Evolutionary conservation across 2,888 invertebrate species (phyloP).

Genomic region (Lathronympha strigana): DNA sequence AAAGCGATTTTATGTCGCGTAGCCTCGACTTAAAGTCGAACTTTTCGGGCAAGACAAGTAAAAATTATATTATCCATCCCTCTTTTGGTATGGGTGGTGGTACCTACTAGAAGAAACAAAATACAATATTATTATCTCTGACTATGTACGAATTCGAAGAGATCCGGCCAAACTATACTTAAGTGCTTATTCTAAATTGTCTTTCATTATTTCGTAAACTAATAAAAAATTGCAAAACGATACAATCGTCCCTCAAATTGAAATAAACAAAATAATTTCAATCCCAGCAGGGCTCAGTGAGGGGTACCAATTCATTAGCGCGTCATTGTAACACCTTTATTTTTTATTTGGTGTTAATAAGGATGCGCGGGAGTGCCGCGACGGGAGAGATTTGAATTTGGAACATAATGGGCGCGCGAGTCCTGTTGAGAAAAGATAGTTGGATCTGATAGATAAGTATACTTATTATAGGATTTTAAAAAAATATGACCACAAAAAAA

Average conservation of each 20-base stretch:
- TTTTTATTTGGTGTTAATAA: constrained; percentile 47
- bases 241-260: constrained; percentile 6
- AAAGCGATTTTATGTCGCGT: no score
- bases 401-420: constrained; percentile 22
- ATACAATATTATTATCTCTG: no score
- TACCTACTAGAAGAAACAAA: no score
- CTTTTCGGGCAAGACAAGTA: no score
- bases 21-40: no score
- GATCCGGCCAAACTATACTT: background rate
- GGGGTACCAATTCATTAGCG: constrained; percentile 57
- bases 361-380: constrained; percentile 55
- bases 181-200: no score
- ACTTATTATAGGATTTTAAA: background rate
- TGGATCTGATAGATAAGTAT: background rate
- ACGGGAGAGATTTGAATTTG: constrained; percentile 53
- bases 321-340: constrained; percentile 66
- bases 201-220: background rate
- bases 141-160: no score
- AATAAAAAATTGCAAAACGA: background rate
- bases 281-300: constrained; percentile 51
- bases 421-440: background rate
- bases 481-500: no score
- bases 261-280: constrained; percentile 53
- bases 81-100: no score
- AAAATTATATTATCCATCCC: no score